Percentiles rank a stretch among this genome's conserved stretches.
phyloP scores from a whole-genome alignment of 2,113 vertebrate genomes.

The Paralichthys olivaceus region DNA sequence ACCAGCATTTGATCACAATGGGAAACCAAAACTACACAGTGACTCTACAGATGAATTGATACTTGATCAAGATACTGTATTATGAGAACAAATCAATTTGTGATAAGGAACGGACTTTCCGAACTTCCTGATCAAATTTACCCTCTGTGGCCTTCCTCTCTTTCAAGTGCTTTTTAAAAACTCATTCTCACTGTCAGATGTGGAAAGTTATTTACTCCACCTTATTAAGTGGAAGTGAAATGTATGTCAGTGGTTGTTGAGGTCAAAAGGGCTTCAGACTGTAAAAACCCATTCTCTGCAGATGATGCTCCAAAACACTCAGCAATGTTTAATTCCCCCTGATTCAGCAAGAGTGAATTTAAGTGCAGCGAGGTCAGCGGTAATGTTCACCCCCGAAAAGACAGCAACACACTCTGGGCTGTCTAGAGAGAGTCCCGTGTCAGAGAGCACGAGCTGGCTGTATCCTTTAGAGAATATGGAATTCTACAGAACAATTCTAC shows the following conservation, averaged over 20 bases:
- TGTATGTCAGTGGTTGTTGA: constrained; percentile 5
- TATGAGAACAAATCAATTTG: not conserved
- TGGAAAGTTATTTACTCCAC: not conserved
- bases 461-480: too few species aligned
- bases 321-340: constrained; percentile 29
- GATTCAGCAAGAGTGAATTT: constrained; percentile 10
- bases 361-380: constrained; percentile 21
- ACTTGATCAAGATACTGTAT: not conserved
- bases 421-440: not conserved
- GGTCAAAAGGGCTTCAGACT: constrained; percentile 38
- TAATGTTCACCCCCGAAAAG: not conserved
- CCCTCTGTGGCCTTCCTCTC: too few species aligned
- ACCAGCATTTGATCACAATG: not conserved
- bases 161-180: not conserved
- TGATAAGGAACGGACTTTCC: not conserved
- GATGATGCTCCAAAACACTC: constrained; percentile 53
- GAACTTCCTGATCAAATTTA: not conserved
- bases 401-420: not conserved
- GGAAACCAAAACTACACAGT: not conserved
- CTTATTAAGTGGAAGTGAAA: constrained; percentile 20
- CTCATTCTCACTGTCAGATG: not conserved
- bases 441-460: too few species aligned
- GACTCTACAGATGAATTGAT: too few species aligned
- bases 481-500: too few species aligned
- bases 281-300: constrained; percentile 30